Conservation (phyloP, 2,113 vertebrate species). For the Tamias sibiricus region DNA sequence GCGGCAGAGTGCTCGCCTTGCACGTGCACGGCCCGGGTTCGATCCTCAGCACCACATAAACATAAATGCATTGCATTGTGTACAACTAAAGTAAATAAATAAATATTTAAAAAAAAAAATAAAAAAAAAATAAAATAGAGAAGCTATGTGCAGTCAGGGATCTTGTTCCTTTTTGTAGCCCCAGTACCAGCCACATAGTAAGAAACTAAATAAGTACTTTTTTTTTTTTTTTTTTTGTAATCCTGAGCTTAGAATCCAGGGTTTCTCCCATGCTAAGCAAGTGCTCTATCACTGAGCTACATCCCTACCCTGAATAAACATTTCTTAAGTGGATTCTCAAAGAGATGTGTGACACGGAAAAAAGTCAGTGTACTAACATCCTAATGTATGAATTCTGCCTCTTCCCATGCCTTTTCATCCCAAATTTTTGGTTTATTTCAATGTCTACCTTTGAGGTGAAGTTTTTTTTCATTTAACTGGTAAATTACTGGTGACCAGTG, state of each 20-base stretch:
- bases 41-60: too few species aligned
- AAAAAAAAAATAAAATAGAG: too few species aligned
- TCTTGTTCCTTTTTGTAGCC: not conserved
- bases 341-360: not conserved
- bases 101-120: too few species aligned
- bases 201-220: not conserved
- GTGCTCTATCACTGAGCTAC: not conserved
- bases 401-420: not conserved
- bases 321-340: slow-evolving; percentile 11
- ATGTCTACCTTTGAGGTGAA: not conserved
- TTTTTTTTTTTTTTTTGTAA: not conserved
- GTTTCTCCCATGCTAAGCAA: too few species aligned
- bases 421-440: not conserved
- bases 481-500: not conserved
- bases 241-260: not conserved
- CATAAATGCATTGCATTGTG: too few species aligned
- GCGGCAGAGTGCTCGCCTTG: too few species aligned
- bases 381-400: not conserved
- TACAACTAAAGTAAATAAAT: too few species aligned
- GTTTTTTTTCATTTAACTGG: not conserved
- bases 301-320: not conserved
- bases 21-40: too few species aligned
- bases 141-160: not conserved
- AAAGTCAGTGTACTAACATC: not conserved
- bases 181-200: not conserved